Base-by-base conservation (phyloP, 1,140 invertebrate species). In the Akabosia matsudoensis region DNA sequence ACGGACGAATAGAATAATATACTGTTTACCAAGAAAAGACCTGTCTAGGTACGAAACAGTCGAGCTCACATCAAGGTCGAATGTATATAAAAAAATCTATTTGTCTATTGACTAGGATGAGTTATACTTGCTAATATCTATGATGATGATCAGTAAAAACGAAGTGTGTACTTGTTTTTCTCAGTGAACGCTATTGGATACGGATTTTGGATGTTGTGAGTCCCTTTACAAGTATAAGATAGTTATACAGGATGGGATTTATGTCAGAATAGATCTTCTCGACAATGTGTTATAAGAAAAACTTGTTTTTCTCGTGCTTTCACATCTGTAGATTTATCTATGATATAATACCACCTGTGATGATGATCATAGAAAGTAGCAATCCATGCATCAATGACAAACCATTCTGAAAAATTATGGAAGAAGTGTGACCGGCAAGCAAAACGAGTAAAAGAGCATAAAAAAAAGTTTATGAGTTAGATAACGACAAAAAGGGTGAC, bases 381-480 rank as follows among this genome's bases (percentile, higher is more conserved):
- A 67, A 67, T 67, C 30, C 30, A 67, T 67, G 61, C 61, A 67
- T 67, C 61, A 67, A 67, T 67, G 61, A 67, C 61, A 67, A 30
- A 7, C 54, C 54, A 56, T 56, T 56, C 54, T 22, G 54, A 22
- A 56, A 56, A 10, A 56, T 13, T 45, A 45, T n/a, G n/a, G 37
- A 24, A 56, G 24, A 56, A 56, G 22, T 56, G 54, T 56, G 54
- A 56, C 54, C 54, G 24, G 24, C n/a, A 16, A 56, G 37, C 37
- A 45, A 45, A 18, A 10, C 7, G 37, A n/a, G n/a, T n/a, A n/a
- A n/a, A n/a, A n/a, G n/a, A n/a, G n/a, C n/a, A n/a, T n/a, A n/a
- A n/a, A n/a, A n/a, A n/a, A n/a, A n/a, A n/a, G n/a, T n/a, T n/a
- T n/a, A n/a, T n/a, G n/a, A n/a, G n/a, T n/a, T n/a, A n/a, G n/a